These are phyloP conservation scores for Copidosoma aretas DNA, from an alignment of 2,888 invertebrate species.

Conservation along the genomic window DNA sequence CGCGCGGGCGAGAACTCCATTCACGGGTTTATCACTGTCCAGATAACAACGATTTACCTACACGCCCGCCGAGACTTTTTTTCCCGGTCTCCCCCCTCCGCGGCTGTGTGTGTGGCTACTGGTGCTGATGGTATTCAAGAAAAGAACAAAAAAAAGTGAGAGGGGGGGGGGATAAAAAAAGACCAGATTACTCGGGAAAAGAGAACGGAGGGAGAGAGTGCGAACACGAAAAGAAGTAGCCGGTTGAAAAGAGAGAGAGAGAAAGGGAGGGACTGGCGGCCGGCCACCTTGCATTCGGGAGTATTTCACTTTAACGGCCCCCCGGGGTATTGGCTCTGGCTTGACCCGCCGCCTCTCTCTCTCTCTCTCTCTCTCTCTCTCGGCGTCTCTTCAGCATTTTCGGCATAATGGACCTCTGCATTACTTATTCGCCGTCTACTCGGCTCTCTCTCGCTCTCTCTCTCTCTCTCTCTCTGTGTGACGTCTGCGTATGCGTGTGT, in stretches of 20 bases:
- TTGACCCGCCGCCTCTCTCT: constrained; percentile 47
- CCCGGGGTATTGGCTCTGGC: constrained; percentile 58
- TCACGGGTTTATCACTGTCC: constrained; percentile 63
- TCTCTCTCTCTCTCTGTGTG: too few relatives aligned
- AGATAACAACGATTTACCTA: constrained; percentile 64
- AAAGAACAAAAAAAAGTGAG: constrained; percentile 35
- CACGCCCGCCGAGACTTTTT: constrained; percentile 47
- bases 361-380: constrained; percentile 36
- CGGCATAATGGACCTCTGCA: constrained; percentile 62
- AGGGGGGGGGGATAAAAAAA: constrained; percentile 29
- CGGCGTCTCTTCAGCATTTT: constrained; percentile 47
- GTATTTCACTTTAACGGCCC: constrained; percentile 64
- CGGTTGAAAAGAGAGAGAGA: constrained; percentile 9
- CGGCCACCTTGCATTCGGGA: constrained; percentile 62
- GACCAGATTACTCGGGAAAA: constrained; percentile 35
- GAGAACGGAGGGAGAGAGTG: constrained; percentile 32
- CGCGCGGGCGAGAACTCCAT: constrained; percentile 55
- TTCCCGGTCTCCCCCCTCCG: constrained; percentile 8
- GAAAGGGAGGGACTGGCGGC: constrained; percentile 35
- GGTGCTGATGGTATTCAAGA: constrained; percentile 11
- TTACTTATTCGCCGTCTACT: constrained; percentile 59
- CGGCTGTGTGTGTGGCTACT: too few relatives aligned
- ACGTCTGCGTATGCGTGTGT: neutral
- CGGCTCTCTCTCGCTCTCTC: too few relatives aligned
- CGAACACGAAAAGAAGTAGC: constrained; percentile 26